Conservation (phyloP, 2,113 vertebrate species). For the Amphilophus citrinellus region DNA sequence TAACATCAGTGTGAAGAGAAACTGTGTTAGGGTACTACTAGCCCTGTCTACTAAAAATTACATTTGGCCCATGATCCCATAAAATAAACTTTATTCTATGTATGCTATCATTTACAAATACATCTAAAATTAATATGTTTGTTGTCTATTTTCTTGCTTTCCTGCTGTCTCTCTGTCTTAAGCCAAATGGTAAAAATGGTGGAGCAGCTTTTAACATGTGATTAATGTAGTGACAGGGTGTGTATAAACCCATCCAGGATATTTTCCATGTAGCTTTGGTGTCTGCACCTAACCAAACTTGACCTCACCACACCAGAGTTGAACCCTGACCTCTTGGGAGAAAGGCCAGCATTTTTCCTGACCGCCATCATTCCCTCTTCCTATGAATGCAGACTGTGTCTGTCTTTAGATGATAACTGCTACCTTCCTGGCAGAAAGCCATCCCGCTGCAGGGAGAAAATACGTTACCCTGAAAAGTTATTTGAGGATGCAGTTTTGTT, state of each 20-base stretch:
- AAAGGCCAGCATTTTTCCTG: not conserved
- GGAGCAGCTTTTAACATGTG: not conserved
- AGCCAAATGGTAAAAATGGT: not conserved
- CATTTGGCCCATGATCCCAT: not conserved
- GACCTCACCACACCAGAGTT: not conserved
- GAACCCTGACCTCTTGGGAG: not conserved
- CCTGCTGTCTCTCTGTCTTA: not conserved
- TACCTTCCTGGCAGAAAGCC: not conserved
- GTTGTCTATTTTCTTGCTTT: not conserved
- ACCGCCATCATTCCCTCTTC: not conserved
- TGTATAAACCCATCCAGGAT: not conserved
- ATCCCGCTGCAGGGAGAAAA: constrained; percentile 4
- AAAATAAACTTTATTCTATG: not conserved
- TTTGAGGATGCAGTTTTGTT: not conserved
- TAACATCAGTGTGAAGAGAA: constrained; percentile 21
- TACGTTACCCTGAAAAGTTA: not conserved
- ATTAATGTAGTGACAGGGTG: not conserved
- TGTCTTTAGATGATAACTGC: not conserved
- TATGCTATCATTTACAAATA: not conserved
- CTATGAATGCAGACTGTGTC: not conserved
- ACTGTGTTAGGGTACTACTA: not conserved
- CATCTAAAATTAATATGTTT: not conserved
- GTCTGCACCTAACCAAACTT: not conserved
- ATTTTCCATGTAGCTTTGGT: not conserved
- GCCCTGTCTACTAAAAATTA: not conserved